Evolutionary conservation across 2,888 invertebrate species (phyloP), one percentile per base, ranked within the genome.

Genomic region (Psylliodes chrysocephalus): DNA sequence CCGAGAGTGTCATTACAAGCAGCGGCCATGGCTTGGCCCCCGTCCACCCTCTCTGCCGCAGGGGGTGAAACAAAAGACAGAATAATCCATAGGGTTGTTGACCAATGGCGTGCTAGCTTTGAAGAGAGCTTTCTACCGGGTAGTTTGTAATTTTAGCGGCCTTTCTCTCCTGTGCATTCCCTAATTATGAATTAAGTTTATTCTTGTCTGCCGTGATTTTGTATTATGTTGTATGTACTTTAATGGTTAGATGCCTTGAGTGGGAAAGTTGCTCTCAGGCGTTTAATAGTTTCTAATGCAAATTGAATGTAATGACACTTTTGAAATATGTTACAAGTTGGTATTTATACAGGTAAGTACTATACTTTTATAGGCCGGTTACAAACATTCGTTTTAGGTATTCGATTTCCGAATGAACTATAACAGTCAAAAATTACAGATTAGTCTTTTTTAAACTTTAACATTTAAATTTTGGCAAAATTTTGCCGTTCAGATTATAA

Each of bases 61-160:
- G 72, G 76, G 78, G 79, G 79, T 79, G 82, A 82, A 82, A 82
- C 82, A 82, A 82, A 82, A 82, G 82, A 81, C 81, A 78, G 82
- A 81, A 82, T 82, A 82, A 82, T 82, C 82, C 82, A 82, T 82
- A 81, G 75, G 81, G 79, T 77, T 74, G 81, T 77, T 82, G 82
- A 81, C 82, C 82, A 82, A 82, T 82, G 81, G 81, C 81, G 79
- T 79, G 75, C 78, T 51, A 42, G 63, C 60, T 60, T 53, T 54
- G 53, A 49, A 28, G 35, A 60, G 64, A 62, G 60, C 60, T 49
- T 64, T 62, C 62, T 64, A 59, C 60, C 44, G 68, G 61, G 66
- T 60, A 62, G 65, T 61, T 64, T 64, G 63, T 63, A 62, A 65
- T 63, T 63, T 63, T 63, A 64, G 35, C 14, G 35, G 35, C 35